Evolutionary conservation across 2,888 invertebrate species (phyloP), one percentile per base, ranked within the genome.

Genomic region (Nesidiocoris tenuis): DNA sequence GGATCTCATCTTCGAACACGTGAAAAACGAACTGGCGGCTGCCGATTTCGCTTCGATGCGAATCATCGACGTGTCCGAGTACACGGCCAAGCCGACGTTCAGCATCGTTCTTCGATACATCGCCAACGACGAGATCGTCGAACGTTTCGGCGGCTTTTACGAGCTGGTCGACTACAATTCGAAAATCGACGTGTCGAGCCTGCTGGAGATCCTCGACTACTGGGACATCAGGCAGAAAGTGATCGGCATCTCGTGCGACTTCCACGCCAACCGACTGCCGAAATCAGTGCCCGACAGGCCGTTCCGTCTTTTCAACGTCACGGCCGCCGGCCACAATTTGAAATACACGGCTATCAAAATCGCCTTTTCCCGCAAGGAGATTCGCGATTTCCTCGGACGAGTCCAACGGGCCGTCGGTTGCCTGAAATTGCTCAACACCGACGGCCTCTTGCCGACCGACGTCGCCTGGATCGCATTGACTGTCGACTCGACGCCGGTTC

Each of bases 131-230:
- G 18, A 24, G 23, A 64, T 74, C 7, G 5, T 24, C 23, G 65
- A 74, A 18, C 65, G 74, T 0, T 74, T 74, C 25, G 74, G 56
- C 0, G 74, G 74, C 1, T 74, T 74, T 74, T 74, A 74, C 74
- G 56, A 66, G 24, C 64, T 74, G 18, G 16, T 24, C 23, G 74
- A 64, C n/a, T 56, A 65, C 65, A 55, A 21, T 18, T 63, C 61
- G 22, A 24, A 64, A 55, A 65, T 74, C 56, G 64, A 65, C 22
- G 25, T 55, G 21, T 54, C 18, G 24, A 57, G 56, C 21, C 18
- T 74, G 24, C 23, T 56, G 12, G 74, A 74, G 12, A 25, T 65
- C 18, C 64, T 74, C 55, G 39, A 56, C 19, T 57, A 65, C n/a
- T 74, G 74, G 74, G 65, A 74, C 0, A 24, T 74, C 18, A 23